phyloP scores from a whole-genome alignment of 1,140 invertebrate species.

The Drosophila setifemur region DNA sequence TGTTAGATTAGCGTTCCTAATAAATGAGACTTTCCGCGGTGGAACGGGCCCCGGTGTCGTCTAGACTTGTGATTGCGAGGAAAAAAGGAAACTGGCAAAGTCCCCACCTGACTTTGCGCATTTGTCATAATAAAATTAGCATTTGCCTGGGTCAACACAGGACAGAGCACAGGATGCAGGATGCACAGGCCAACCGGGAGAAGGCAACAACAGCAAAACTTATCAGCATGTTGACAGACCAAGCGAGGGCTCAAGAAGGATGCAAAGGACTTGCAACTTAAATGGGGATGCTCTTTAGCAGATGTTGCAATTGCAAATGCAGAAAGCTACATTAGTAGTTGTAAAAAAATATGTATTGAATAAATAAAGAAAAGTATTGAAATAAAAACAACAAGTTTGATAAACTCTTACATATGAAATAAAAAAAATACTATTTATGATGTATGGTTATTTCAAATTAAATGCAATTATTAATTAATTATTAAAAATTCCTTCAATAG shows the following conservation, averaged over 20 bases:
- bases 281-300: constrained; percentile 22
- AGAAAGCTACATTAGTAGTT: no score
- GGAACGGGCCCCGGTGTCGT: constrained; percentile 27
- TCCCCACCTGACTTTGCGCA: constrained; percentile 43
- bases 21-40: constrained; percentile 11
- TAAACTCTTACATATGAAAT: no score
- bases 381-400: no score
- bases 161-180: constrained; percentile 7
- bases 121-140: constrained; percentile 76
- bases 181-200: constrained; percentile 13
- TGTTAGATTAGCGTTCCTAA: constrained; percentile 38
- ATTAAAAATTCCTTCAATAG: no score
- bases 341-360: no score
- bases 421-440: no score
- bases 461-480: no score
- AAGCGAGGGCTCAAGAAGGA: constrained; percentile 4
- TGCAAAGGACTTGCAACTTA: not conserved
- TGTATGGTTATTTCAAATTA: no score
- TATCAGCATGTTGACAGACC: constrained; percentile 62
- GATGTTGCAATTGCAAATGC: not conserved
- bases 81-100: constrained; percentile 24
- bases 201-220: constrained; percentile 40
- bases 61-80: constrained; percentile 46
- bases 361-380: no score
- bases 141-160: constrained; percentile 58